Evolutionary conservation across 1,140 invertebrate species (phyloP), one percentile per base, ranked within the genome.

Genomic region (Drosophila novamexicana): DNA sequence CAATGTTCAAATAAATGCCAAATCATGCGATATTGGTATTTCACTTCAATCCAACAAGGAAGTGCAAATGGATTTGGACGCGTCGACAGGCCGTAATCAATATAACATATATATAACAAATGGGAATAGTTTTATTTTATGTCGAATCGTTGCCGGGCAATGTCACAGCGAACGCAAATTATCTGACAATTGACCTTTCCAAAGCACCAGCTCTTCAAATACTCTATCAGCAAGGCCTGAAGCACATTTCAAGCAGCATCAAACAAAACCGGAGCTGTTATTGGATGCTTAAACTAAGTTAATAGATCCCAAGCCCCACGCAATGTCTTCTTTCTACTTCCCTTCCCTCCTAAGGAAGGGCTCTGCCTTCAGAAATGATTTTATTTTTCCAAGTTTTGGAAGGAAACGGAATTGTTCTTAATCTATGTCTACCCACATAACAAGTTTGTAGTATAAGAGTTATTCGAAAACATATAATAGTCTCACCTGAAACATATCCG

Each of bases 401-500:
- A 0, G 22, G 22, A 4, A 3, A 2, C 1, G 4, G 18, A 18
- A 18, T 18, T 18, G 3, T 22, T 22, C 22, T 22, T 22, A 22
- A 22, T 22, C 22, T 22, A 0, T 22, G 22, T 14, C 14, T 14
- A 14, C 14, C 14, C 14, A 14, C 14, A 14, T 14, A 14, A 14
- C 14, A 14, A 14, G 14, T 14, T 14, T 14, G 14, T 14, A 14
- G 14, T 14, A 14, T 14, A 14, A 14, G 14, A 14, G 14, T 22
- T 22, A 22, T 22, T 22, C 22, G 3, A 22, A 22, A 22, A 22
- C 3, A 22, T 3, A 29, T 5, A 3, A 16, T 36, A 10, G 16
- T 9, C 50, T 52, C 93, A 98, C 97, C 95, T 99, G 98, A 94
- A 99, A 99, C 98, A 99, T 99, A 93, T 99, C 98, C 39, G 97